A percentile compares a stretch with the other conserved stretches of the same genome.
Conservation (phyloP, 2,888 invertebrate species). For the Drosophila imparisetae region DNA sequence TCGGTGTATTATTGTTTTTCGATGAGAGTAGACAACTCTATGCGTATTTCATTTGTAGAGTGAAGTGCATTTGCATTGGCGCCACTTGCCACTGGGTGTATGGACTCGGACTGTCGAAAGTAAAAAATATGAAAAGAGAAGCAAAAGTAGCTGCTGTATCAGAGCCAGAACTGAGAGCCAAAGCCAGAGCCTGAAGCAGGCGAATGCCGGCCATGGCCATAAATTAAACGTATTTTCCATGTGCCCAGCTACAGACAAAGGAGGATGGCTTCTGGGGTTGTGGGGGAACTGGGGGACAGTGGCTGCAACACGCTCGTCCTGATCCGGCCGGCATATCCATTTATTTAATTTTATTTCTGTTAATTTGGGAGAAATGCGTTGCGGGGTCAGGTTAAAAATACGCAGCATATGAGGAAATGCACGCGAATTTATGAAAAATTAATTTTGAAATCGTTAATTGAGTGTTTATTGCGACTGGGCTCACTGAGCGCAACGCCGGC, state of each 20-base stretch:
- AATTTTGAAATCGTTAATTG: constrained; percentile 83
- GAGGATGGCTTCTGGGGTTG: constrained; percentile 11
- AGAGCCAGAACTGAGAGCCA: constrained; percentile 15
- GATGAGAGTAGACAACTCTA: background rate
- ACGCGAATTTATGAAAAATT: constrained; percentile 81
- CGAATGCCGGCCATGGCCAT: constrained; percentile 52
- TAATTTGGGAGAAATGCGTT: constrained; percentile 54
- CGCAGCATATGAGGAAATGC: constrained; percentile 66
- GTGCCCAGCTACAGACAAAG: constrained; percentile 38
- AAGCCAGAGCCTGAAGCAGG: constrained; percentile 14
- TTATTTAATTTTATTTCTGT: constrained; percentile 75
- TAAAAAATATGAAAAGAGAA: constrained; percentile 12
- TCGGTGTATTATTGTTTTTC: background rate
- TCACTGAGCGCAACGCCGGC: constrained; percentile 58
- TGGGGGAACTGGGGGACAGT: constrained; percentile 13
- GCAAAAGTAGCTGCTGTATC: constrained; percentile 27
- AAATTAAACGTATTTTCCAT: constrained; percentile 76
- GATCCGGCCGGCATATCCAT: constrained; percentile 43
- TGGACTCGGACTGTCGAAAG: constrained; percentile 43
- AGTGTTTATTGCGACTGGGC: constrained; percentile 82
- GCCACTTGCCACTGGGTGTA: constrained; percentile 46
- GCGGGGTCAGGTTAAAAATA: constrained; percentile 60
- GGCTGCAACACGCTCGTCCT: constrained; percentile 9
- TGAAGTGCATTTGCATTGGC: constrained; percentile 60
- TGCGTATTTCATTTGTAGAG: constrained; percentile 11